Evolutionary conservation across 2,797 vertebrate genomes (phyloP).

Genomic region (Esox lucius): DNA sequence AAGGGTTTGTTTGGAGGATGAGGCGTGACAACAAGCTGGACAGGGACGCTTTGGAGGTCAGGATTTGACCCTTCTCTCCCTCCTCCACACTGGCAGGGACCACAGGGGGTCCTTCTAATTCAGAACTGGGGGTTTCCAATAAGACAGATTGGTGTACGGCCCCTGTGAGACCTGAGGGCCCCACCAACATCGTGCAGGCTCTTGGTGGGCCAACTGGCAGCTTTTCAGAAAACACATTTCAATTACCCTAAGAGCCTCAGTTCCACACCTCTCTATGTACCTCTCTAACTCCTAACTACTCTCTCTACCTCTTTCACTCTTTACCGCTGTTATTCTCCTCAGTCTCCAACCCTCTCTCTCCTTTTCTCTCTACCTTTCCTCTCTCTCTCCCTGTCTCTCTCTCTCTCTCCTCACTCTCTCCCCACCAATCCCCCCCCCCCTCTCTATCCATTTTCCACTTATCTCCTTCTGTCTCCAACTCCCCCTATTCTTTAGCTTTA

Average conservation of each 20-base stretch:
- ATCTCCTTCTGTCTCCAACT: constrained; percentile 43
- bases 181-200: constrained; percentile 42
- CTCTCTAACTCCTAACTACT: not conserved
- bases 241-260: constrained; percentile 63
- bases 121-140: constrained; percentile 57
- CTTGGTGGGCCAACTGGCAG: constrained; percentile 54
- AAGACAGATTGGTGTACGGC: constrained; percentile 64
- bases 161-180: constrained; percentile 49
- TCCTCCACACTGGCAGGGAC: not conserved
- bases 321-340: not conserved
- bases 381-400: not conserved
- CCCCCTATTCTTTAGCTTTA: constrained; percentile 54
- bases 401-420: not conserved
- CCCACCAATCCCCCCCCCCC: not conserved
- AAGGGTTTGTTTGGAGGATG: constrained; percentile 23
- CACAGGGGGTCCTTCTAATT: constrained; percentile 35
- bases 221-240: constrained; percentile 57
- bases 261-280: not conserved
- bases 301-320: not conserved
- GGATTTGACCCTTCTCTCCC: constrained; percentile 39
- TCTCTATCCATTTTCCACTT: not conserved
- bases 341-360: not conserved
- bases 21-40: constrained; percentile 16
- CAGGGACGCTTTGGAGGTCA: constrained; percentile 42
- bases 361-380: not conserved